Percentiles rank a stretch among this genome's conserved stretches.
These are phyloP conservation scores for Cosmia pyralina DNA, from an alignment of 2,888 invertebrate species.

Conservation along the genomic window DNA sequence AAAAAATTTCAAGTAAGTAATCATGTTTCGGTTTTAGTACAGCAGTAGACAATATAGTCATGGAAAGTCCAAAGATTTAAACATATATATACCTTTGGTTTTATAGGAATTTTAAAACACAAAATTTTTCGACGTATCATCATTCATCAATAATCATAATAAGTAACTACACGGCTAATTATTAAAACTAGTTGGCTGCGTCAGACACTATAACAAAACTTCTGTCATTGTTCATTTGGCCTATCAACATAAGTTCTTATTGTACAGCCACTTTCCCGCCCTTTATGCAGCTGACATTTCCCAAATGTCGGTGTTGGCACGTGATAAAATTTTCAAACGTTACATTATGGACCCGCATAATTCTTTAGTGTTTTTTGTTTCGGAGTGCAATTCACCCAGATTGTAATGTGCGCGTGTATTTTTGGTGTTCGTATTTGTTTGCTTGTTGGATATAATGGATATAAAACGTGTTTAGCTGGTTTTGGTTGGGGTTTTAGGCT, in stretches of 20 bases:
- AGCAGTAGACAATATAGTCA: too few relatives aligned
- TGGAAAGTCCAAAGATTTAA: too few relatives aligned
- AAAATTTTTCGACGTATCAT: too few relatives aligned
- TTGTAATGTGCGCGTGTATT: constrained; percentile 8
- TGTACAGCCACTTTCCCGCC: constrained; percentile 40
- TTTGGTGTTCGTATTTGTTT: not conserved
- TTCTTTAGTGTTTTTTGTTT: constrained; percentile 51
- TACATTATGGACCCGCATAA: constrained; percentile 43
- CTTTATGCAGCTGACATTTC: constrained; percentile 71
- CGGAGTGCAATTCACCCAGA: constrained; percentile 17
- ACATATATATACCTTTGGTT: too few relatives aligned
- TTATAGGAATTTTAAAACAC: too few relatives aligned
- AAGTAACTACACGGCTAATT: too few relatives aligned
- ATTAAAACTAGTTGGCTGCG: too few relatives aligned
- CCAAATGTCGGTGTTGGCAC: constrained; percentile 67
- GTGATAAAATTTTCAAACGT: constrained; percentile 66
- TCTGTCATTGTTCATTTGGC: not conserved
- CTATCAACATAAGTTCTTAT: constrained; percentile 39
- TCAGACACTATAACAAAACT: too few relatives aligned
- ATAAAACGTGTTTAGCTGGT: not conserved
- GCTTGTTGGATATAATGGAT: not conserved
- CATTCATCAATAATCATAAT: too few relatives aligned
- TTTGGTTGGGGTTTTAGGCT: too few relatives aligned
- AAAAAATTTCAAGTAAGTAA: too few relatives aligned
- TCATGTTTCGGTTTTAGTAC: too few relatives aligned